Evolutionary conservation across 2,113 vertebrate species (phyloP), one percentile per base, ranked within the genome.

Genomic region (Calonectris borealis): DNA sequence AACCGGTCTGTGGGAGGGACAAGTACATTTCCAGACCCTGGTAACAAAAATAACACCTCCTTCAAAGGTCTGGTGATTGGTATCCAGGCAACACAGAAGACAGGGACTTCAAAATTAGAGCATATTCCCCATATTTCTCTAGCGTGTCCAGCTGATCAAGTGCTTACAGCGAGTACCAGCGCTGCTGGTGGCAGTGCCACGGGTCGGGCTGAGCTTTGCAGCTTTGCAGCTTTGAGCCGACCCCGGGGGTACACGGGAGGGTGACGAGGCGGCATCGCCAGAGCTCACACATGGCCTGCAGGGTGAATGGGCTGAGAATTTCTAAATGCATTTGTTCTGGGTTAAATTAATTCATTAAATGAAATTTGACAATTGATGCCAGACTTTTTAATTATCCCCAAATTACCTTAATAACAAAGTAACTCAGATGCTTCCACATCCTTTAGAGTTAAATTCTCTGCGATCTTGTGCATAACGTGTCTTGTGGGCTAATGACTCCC

Each of bases 11-110:
- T 65, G 75, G 90, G 68, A 95, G 88, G 79, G 51, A 86, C 14
- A 9, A 22, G 38, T 6, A 25, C 64, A 20, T 66, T 60, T 72
- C 72, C 69, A 93, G 61, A 9, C 71, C 54, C 73, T 64, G 49
- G 44, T 61, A 83, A 71, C 44, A 52, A 91, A 94, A 93, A 90
- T 86, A 88, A 93, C 91, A 60, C 44, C 80, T 90, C 58, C 80
- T 65, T 52, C 58, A 80, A 46, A 91, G 62, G 57, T 21, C 86
- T 96, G 86, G 32, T 60, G 81, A n/a, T 49, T 0, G 51, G 93
- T 96, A 93, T 95, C 94, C 93, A 96, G 77, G 96, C 96, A 96
- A 91, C 96, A 6, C 52, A 44, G 55, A 34, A 80, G 66, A 34
- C 48, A 55, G 62, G 36, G 85, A 38, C 71, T 71, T 54, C 75